phyloP scores from a whole-genome alignment of 1,140 invertebrate species.

The Calephelis virginiensis region DNA sequence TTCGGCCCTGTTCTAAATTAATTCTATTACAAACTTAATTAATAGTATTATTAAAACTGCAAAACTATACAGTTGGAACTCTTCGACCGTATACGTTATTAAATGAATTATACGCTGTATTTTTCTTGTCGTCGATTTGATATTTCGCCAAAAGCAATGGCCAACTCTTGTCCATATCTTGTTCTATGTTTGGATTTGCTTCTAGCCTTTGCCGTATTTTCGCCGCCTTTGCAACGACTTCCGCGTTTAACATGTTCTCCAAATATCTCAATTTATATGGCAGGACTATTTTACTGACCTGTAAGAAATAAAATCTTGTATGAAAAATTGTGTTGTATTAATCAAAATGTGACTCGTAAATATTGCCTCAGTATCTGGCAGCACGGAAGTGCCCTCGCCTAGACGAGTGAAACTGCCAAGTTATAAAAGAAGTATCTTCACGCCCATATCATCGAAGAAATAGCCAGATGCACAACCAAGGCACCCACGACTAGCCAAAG shows the following conservation, averaged over 20 bases:
- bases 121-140: conserved; percentile 48
- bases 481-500: too few species aligned
- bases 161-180: conserved; percentile 56
- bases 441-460: too few species aligned
- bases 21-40: too few species aligned
- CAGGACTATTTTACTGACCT: conserved; percentile 62
- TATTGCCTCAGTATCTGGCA: too few species aligned
- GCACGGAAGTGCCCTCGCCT: too few species aligned
- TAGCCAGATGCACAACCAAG: too few species aligned
- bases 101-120: conserved; percentile 31
- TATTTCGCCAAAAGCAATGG: conserved; percentile 55
- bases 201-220: conserved; percentile 60
- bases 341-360: too few species aligned
- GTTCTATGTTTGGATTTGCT: conserved; percentile 48
- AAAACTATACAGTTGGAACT: conserved; percentile 38
- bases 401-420: too few species aligned
- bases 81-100: conserved; percentile 46
- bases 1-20: too few species aligned
- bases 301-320: conserved; percentile 23
- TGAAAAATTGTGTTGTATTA: background rate
- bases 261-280: conserved; percentile 63
- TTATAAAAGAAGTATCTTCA: too few species aligned
- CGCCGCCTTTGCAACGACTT: conserved; percentile 59
- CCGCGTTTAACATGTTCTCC: conserved; percentile 67
- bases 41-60: too few species aligned